Percentiles rank a stretch among this genome's conserved stretches.
phyloP scores from a whole-genome alignment of 1,140 invertebrate genomes.

The Drosophila micromelanica region DNA sequence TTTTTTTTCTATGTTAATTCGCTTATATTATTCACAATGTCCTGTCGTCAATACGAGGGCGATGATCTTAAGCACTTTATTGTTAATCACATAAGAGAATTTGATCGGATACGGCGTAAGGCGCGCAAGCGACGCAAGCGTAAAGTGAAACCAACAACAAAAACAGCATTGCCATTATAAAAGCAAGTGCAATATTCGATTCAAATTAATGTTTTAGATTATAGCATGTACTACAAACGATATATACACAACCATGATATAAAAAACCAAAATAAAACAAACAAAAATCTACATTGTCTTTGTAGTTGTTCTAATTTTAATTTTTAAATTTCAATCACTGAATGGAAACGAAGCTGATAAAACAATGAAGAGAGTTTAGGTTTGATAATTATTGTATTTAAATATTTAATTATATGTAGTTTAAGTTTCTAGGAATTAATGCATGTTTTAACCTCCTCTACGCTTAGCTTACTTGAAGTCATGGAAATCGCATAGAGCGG shows the following conservation, averaged over 20 bases:
- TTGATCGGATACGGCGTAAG: constrained; percentile 75
- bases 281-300: background rate
- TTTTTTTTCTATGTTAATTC: constrained; percentile 83
- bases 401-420: no score
- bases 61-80: constrained; percentile 77
- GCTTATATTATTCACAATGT: constrained; percentile 74
- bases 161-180: constrained; percentile 35
- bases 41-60: constrained; percentile 67
- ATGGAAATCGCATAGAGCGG: no score
- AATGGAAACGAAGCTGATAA: no score
- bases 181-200: background rate
- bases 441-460: no score
- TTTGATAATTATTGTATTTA: no score
- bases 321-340: no score
- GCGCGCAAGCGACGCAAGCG: constrained; percentile 72
- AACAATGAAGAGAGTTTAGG: no score
- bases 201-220: constrained; percentile 29
- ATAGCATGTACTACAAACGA: constrained; percentile 55
- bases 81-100: constrained; percentile 66
- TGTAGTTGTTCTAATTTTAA: no score
- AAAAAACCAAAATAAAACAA: constrained; percentile 1
- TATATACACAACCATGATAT: constrained; percentile 32
- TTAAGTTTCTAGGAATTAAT: no score
- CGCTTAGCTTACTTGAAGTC: no score
- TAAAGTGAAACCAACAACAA: constrained; percentile 30